Conservation (phyloP, 2,888 invertebrate species). For the Drosophila ustulata region DNA sequence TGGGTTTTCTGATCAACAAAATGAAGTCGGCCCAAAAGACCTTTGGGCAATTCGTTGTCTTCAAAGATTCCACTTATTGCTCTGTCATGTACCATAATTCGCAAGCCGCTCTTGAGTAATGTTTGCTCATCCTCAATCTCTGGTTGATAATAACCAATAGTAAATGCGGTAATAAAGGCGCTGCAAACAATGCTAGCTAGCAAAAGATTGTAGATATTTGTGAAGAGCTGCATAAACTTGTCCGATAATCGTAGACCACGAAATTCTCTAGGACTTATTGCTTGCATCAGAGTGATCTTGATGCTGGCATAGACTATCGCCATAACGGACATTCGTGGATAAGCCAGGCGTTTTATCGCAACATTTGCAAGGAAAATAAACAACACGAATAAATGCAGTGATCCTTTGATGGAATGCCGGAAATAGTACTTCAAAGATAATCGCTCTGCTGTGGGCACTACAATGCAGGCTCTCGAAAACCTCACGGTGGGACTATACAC, state of each 20-base stretch:
- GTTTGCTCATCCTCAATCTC: background rate
- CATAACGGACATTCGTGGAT: background rate
- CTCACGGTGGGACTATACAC: background rate
- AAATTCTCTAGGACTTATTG: background rate
- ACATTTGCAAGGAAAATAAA: background rate
- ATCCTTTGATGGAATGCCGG: background rate
- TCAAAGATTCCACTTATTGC: background rate
- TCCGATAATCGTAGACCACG: constrained; percentile 1
- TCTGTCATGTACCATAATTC: background rate
- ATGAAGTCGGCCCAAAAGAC: background rate
- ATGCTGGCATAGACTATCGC: background rate
- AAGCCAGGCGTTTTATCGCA: constrained; percentile 1
- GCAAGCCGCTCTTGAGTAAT: background rate
- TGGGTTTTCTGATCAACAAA: background rate
- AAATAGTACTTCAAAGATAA: background rate
- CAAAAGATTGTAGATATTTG: background rate
- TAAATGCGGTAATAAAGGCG: constrained; percentile 1
- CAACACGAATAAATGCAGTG: background rate
- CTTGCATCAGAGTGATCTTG: background rate
- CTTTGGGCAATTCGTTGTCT: background rate
- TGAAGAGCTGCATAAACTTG: constrained; percentile 10
- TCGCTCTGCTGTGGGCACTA: constrained; percentile 1
- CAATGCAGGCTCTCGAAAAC: background rate
- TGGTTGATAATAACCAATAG: constrained; percentile 4
- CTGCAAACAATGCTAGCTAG: background rate